Base-by-base conservation (phyloP, 37 sponge, comb jelly and placozoan genomes). In the Halichondria panicea region DNA sequence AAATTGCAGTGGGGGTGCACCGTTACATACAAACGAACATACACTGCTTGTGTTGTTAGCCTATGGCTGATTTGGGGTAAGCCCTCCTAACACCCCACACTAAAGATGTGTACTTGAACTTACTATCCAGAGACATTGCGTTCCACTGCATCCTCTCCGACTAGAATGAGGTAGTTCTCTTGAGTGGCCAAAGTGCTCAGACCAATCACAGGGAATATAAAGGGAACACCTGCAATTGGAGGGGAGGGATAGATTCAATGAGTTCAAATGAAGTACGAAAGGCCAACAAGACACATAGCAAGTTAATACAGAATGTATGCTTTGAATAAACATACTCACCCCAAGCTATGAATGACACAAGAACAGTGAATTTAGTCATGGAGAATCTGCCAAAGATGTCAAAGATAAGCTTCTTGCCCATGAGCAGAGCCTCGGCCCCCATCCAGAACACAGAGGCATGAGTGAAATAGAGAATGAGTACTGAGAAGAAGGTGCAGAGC, bases 341-440 rank as follows among this genome's bases (percentile, higher is more conserved):
- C 88, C 88, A 87, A 27, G 71, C 56, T 4, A 87, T 68, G 40
- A 82, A 0, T 24, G 83, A 87, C 33, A 80, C 38, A 15, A 72
- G 35, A 19, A 78, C 33, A 22, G 59, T 48, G 31, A 66, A 67
- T 37, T 4, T 25, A 15, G 24, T 71, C 0, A 57, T 77, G 2
- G 73, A 33, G 45, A 58, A 65, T 19, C 35, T 44, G 30, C 62
- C 66, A 58, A 86, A 86, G 6, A 86, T 75, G n/a, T n/a, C n/a
- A 73, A 86, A 53, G 74, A 86, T 64, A 33, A 86, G 74, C 39
- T 63, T 71, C 39, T 78, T 58, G 43, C 72, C 72, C 70, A 86
- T 75, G 32, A 79, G 66, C 42, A 86, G 62, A 59, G 87, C 84
- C 44, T 76, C 84, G 35, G 78, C 78, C 46, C 86, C 86, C 86